phyloP scores from a whole-genome alignment of 2,888 invertebrate genomes.

The Aproaerema taeniolella region DNA sequence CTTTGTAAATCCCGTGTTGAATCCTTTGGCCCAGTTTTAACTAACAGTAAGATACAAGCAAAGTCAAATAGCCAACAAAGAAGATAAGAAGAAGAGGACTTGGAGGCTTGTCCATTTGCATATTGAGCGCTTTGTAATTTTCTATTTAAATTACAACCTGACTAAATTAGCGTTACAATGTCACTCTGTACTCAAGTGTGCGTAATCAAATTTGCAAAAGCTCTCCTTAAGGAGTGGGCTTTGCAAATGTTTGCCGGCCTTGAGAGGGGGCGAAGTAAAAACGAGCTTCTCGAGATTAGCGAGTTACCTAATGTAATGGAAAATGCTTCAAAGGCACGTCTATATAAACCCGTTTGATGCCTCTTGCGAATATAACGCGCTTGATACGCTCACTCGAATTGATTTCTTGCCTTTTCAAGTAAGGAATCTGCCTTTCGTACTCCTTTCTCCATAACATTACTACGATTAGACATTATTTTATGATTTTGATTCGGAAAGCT shows the following conservation, averaged over 20 bases:
- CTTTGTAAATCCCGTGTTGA: no score
- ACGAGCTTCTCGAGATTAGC: slow-evolving; percentile 47
- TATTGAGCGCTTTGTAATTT: slow-evolving; percentile 12
- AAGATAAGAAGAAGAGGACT: slow-evolving; percentile 10
- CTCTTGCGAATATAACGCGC: slow-evolving; percentile 26
- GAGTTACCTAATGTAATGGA: slow-evolving; percentile 57
- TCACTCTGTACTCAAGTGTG: slow-evolving; percentile 20
- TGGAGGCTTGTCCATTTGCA: slow-evolving; percentile 5
- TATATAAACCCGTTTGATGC: slow-evolving; percentile 31
- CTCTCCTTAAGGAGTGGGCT: slow-evolving; percentile 34
- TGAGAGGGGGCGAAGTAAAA: slow-evolving; percentile 28
- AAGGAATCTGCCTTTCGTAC: not conserved
- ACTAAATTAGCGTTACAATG: slow-evolving; percentile 25
- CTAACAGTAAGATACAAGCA: no score
- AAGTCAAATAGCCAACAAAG: slow-evolving; percentile 7
- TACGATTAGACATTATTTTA: not conserved
- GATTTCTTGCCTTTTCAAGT: slow-evolving; percentile 11
- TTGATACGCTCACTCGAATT: slow-evolving; percentile 28
- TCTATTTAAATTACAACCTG: slow-evolving; percentile 19
- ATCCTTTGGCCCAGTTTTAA: no score
- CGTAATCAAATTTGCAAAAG: slow-evolving; percentile 43
- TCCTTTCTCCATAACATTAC: not conserved
- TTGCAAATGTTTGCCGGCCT: slow-evolving; percentile 41
- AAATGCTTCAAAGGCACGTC: slow-evolving; percentile 46
- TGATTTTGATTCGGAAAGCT: slow-evolving; percentile 1